Evolutionary conservation across 92 coral and sea anemone genomes (phyloP), one percentile per base, ranked within the genome.

Genomic region (Actinostola sp.): DNA sequence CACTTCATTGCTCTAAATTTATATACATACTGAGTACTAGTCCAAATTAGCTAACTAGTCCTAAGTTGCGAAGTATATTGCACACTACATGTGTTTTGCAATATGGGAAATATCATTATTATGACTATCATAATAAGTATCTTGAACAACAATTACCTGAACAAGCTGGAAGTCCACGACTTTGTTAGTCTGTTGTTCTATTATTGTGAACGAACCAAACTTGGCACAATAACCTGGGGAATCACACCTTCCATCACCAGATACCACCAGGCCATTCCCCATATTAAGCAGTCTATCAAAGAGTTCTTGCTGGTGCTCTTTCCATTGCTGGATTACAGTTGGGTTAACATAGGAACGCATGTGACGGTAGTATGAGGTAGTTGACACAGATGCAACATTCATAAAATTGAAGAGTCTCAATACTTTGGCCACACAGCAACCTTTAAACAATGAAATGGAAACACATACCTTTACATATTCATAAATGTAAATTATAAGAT

Each of bases 201-300:
- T 73, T 39, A 82, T 24, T 0, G 86, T 73, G 23, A 20, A 82
- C 0, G 81, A 82, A 20, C 86, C 81, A 74, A 73, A 82, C 44
- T 82, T 73, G 8, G 86, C 81, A 44, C 62, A 63, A 44, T 65
- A 21, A 27, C 82, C 87, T 39, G 77, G 87, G 12, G 81, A 82
- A 71, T 82, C 76, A 31, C 81, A 82, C 67, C 76, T 66, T 16
- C 81, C 87, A 74, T 82, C 87, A 7, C 62, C 62, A 56, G 62
- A 24, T 6, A 56, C 29, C 9, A 56, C 25, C 7, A 56, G 62
- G 35, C 29, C 31, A 3, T 56, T 56, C n/a, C 62, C 62, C 9
- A 11, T 11, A 30, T 30, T 26, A 6, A 6, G n/a, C 35, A 56
- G n/a, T 31, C 24, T 8, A 10, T 56, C n/a, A n/a, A 56, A 56